Percentiles rank a stretch among this genome's conserved stretches.
phyloP scores from a whole-genome alignment of 2,888 invertebrate genomes.

The Branchellion lobata region DNA sequence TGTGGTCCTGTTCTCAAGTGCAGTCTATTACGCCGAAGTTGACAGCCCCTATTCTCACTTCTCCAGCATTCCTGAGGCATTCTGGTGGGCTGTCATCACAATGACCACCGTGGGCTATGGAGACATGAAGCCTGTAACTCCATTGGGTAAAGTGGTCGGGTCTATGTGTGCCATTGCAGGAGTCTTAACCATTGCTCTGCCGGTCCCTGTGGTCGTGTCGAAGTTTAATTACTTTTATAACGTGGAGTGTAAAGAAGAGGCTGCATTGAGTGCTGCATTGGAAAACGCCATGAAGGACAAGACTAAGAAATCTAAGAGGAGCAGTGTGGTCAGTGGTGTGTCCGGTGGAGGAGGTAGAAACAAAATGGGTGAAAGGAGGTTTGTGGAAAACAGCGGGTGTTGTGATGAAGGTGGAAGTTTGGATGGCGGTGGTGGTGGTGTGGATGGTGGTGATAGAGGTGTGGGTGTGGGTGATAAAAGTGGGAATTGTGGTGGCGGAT shows the following conservation, averaged over 20 bases:
- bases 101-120: slow-evolving; percentile 99
- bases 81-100: slow-evolving; percentile 89
- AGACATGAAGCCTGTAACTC: slow-evolving; percentile 98
- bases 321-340: no score
- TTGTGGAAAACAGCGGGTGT: no score
- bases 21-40: slow-evolving; percentile 93
- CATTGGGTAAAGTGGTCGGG: slow-evolving; percentile 88
- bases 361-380: background rate
- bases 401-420: no score
- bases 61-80: slow-evolving; percentile 91
- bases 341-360: no score
- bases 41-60: slow-evolving; percentile 85
- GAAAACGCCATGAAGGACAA: background rate
- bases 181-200: slow-evolving; percentile 96
- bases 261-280: slow-evolving; percentile 30
- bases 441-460: background rate
- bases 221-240: slow-evolving; percentile 99
- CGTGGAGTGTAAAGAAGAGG: slow-evolving; percentile 69
- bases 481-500: background rate
- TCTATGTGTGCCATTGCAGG: slow-evolving; percentile 98
- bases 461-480: background rate
- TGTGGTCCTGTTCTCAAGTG: slow-evolving; percentile 91
- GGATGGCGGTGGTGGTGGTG: slow-evolving; percentile 13
- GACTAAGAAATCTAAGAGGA: no score
- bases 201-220: slow-evolving; percentile 98